These are phyloP conservation scores for Pterobdella sp. DNA, from an alignment of 2,888 invertebrate species.

Conservation along the genomic window DNA sequence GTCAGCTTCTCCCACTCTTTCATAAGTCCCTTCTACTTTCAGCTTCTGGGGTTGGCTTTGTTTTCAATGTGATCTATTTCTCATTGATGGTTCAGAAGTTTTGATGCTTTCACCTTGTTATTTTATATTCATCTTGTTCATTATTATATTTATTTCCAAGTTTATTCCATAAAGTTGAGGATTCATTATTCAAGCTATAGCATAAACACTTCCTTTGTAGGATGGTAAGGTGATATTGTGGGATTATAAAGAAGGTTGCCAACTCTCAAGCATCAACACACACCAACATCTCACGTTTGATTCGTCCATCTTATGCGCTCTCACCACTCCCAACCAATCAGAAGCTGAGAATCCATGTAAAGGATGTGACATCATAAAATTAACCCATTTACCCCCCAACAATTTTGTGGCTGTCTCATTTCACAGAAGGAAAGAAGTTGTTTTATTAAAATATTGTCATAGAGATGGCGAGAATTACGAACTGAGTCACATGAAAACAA, in stretches of 20 bases:
- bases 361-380: conserved; percentile 31
- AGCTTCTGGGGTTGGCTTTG: conserved; percentile 42
- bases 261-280: conserved; percentile 28
- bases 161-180: no score
- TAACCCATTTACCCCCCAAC: conserved; percentile 14
- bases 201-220: conserved; percentile 33
- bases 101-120: background rate
- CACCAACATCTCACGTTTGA: background rate
- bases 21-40: conserved; percentile 41
- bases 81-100: background rate
- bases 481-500: background rate
- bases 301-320: background rate
- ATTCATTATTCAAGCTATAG: no score
- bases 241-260: conserved; percentile 33
- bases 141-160: background rate
- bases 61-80: background rate
- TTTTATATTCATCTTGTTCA: background rate
- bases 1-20: conserved; percentile 40
- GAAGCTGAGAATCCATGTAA: conserved; percentile 19
- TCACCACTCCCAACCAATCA: conserved; percentile 21
- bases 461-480: background rate
- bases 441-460: background rate
- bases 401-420: conserved; percentile 30
- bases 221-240: conserved; percentile 41
- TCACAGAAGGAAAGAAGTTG: conserved; percentile 23